Evolutionary conservation across 23 tunicate species (phyloP).

Genomic region (Halocynthia aurantium): DNA sequence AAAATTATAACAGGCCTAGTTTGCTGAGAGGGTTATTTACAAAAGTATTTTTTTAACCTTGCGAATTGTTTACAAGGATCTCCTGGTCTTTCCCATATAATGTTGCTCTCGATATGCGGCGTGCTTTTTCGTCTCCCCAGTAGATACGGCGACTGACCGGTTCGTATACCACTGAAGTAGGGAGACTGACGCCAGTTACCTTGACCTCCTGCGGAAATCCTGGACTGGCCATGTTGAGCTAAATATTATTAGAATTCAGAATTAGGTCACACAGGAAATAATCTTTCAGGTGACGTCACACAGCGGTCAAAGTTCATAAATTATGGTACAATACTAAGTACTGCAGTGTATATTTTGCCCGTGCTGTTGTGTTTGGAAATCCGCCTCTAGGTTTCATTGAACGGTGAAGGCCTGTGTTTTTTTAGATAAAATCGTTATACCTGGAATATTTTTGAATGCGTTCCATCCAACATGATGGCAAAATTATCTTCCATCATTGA

Average conservation of each 20-base stretch:
- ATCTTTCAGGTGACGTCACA: not conserved
- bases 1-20: not conserved
- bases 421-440: not conserved
- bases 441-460: slow-evolving; percentile 47
- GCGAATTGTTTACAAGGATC: slow-evolving; percentile 27
- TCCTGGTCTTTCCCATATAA: slow-evolving; percentile 28
- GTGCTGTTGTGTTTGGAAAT: too few species aligned
- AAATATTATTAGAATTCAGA: not conserved
- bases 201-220: not conserved
- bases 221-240: slow-evolving; percentile 14
- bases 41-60: slow-evolving; percentile 11
- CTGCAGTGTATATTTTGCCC: too few species aligned
- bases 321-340: too few species aligned
- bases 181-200: not conserved
- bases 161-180: slow-evolving; percentile 46
- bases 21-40: not conserved
- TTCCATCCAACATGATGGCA: slow-evolving; percentile 29
- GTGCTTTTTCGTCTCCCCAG: slow-evolving; percentile 31
- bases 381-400: too few species aligned
- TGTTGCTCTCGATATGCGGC: slow-evolving; percentile 9
- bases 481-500: slow-evolving; percentile 35
- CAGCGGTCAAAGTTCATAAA: not conserved
- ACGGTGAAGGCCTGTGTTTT: too few species aligned
- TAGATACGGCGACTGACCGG: slow-evolving; percentile 10
- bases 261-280: not conserved